Evolutionary conservation across 2,797 vertebrate genomes (phyloP).

Genomic region (Loris lydekkerianus): DNA sequence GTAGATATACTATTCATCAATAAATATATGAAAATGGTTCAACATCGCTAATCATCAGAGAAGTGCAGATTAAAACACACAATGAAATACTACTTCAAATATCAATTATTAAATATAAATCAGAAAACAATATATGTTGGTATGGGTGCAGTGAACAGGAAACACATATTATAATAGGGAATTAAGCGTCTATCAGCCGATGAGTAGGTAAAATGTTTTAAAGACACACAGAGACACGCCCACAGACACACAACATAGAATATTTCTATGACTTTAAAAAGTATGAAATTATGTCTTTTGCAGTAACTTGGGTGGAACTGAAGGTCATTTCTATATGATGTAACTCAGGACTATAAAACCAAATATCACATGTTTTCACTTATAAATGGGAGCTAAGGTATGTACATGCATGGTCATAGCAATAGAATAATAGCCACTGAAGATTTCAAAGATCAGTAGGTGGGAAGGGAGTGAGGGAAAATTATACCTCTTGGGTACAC

Average conservation of each 20-base stretch:
- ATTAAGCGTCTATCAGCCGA: neutral
- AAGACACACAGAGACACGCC: neutral
- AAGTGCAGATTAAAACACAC: neutral
- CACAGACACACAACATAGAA: neutral
- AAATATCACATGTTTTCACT: neutral
- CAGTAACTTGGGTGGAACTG: neutral
- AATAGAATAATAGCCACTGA: neutral
- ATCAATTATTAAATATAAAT: neutral
- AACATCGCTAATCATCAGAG: neutral
- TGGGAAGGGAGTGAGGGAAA: neutral
- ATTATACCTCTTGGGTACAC: neutral
- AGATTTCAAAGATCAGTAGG: neutral
- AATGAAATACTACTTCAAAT: neutral
- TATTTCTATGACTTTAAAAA: neutral
- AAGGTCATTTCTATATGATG: neutral
- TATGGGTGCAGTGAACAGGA: neutral
- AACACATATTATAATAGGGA: neutral
- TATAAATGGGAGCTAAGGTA: neutral
- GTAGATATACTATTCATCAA: neutral
- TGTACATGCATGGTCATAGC: neutral
- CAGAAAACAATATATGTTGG: neutral
- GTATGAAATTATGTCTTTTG: neutral
- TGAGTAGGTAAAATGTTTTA: neutral
- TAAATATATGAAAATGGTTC: neutral
- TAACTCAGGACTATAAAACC: neutral